phyloP scores from a whole-genome alignment of 2,113 vertebrate genomes.

The Cheilinus undulatus region DNA sequence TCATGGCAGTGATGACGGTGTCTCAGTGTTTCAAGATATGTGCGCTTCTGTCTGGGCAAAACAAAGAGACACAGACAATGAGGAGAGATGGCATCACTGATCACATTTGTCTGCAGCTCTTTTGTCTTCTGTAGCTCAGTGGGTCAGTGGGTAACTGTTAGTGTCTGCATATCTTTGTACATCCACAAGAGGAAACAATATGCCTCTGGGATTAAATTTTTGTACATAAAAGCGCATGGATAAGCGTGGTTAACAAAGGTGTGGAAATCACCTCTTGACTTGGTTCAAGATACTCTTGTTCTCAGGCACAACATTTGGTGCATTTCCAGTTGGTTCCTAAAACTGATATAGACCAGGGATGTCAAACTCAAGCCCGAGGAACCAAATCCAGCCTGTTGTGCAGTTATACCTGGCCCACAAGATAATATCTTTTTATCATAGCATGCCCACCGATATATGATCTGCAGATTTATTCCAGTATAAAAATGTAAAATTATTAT shows the following conservation, averaged over 20 bases:
- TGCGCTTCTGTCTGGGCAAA: constrained; percentile 30
- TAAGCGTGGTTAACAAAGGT: background rate
- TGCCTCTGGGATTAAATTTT: constrained; percentile 4
- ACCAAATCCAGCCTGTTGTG: too few species aligned
- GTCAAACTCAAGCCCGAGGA: too few species aligned
- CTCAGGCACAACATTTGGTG: background rate
- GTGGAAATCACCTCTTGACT: background rate
- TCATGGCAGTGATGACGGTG: constrained; percentile 27
- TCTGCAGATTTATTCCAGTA: too few species aligned
- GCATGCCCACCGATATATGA: too few species aligned
- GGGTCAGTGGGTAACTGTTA: constrained; percentile 38
- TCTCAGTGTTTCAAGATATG: constrained; percentile 44
- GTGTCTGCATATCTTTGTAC: constrained; percentile 8
- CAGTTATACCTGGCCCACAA: too few species aligned
- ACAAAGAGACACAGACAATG: constrained; percentile 40
- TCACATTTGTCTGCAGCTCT: constrained; percentile 54
- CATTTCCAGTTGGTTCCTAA: background rate
- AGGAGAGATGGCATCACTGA: constrained; percentile 50
- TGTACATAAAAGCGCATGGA: background rate
- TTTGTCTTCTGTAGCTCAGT: constrained; percentile 48
- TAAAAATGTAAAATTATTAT: too few species aligned
- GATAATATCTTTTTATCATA: too few species aligned
- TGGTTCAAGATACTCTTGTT: background rate
- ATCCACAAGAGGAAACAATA: background rate
- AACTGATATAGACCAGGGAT: too few species aligned